These are phyloP conservation scores for Nannobrachium achirus DNA, from an alignment of 2,113 vertebrate species.

Conservation along the genomic window DNA sequence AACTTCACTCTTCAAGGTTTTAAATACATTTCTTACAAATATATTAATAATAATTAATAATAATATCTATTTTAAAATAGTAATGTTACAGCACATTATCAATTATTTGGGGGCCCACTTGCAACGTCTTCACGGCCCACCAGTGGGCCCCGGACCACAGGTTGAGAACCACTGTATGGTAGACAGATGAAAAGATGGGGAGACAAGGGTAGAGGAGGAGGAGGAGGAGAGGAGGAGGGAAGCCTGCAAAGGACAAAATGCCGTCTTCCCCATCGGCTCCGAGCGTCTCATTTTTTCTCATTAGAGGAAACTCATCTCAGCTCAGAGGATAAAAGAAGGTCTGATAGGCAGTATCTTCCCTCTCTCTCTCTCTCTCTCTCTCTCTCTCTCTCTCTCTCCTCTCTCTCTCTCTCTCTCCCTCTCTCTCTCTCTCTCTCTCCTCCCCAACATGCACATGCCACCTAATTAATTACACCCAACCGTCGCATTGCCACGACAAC, in stretches of 20 bases:
- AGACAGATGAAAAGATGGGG: conserved; percentile 72
- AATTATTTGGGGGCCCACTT: too few species aligned
- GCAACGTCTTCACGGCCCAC: too few species aligned
- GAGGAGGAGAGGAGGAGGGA: conserved; percentile 38
- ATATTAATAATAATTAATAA: too few species aligned
- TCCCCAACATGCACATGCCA: conserved; percentile 70
- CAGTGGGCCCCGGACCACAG: too few species aligned
- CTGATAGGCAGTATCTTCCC: conserved; percentile 59
- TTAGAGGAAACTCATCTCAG: conserved; percentile 75
- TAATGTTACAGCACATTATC: too few species aligned
- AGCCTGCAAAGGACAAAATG: conserved; percentile 75
- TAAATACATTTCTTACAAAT: too few species aligned
- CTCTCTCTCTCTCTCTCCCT: conserved; percentile 55
- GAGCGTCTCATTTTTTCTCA: conserved; percentile 77
- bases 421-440: conserved; percentile 52
- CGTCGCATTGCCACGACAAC: conserved; percentile 74
- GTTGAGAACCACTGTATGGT: too few species aligned
- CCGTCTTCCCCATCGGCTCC: conserved; percentile 68
- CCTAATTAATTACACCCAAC: conserved; percentile 79
- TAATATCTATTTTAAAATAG: too few species aligned
- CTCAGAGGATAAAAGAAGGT: conserved; percentile 71
- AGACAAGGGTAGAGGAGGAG: conserved; percentile 59
- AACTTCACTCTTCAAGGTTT: too few species aligned
- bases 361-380: conserved; percentile 9
- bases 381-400: conserved; percentile 16